These are phyloP conservation scores for Griposia aprilina DNA, from an alignment of 2,888 invertebrate species.

Conservation along the genomic window DNA sequence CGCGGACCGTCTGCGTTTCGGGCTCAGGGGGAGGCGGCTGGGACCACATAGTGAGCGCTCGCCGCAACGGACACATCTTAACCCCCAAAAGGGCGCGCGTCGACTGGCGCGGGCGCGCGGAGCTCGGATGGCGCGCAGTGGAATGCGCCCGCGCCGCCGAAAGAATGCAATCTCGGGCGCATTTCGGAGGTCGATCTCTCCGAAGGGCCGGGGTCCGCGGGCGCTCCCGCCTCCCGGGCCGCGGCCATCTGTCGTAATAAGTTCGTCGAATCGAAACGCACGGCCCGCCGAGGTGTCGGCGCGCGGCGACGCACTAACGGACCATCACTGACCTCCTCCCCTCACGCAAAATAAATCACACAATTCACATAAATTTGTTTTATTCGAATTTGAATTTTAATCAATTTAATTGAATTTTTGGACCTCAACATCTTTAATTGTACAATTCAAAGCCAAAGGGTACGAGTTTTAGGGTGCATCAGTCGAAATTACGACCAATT, in stretches of 20 bases:
- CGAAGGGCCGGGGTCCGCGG: slow-evolving; percentile 86
- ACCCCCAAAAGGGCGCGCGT: slow-evolving; percentile 90
- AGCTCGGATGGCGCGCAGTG: slow-evolving; percentile 88
- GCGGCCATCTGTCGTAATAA: slow-evolving; percentile 90
- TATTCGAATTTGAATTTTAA: slow-evolving; percentile 48
- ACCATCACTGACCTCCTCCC: slow-evolving; percentile 82
- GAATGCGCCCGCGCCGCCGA: slow-evolving; percentile 91
- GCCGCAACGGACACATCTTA: slow-evolving; percentile 90
- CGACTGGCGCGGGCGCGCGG: slow-evolving; percentile 89
- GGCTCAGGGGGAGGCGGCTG: slow-evolving; percentile 87
- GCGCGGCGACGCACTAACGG: slow-evolving; percentile 82
- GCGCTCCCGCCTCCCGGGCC: slow-evolving; percentile 87
- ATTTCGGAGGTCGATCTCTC: slow-evolving; percentile 91
- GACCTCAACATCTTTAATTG: background rate
- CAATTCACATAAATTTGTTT: slow-evolving; percentile 52
- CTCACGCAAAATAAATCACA: slow-evolving; percentile 84
- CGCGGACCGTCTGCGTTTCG: slow-evolving; percentile 78
- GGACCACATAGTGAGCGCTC: slow-evolving; percentile 90
- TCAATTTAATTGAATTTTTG: slow-evolving; percentile 46
- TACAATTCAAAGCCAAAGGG: no score
- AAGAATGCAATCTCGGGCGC: slow-evolving; percentile 91
- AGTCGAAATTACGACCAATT: background rate
- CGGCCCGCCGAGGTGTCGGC: slow-evolving; percentile 84
- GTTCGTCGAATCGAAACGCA: slow-evolving; percentile 90
- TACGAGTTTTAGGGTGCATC: background rate